Evolutionary conservation across 2,888 invertebrate genomes (phyloP).

Genomic region (Spodoptera exigua): DNA sequence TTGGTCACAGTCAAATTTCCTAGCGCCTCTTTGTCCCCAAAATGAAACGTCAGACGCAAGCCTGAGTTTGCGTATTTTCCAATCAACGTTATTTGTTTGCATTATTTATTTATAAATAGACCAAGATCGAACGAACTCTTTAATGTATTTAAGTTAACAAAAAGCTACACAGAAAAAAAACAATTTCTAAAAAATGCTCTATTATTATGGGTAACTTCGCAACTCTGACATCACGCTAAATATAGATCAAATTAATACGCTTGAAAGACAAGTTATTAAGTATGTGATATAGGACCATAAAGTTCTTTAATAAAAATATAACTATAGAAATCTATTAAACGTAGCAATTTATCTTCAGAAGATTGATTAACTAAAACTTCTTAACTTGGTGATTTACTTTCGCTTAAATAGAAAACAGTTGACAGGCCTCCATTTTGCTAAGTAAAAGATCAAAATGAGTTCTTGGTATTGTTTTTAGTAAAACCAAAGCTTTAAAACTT

Average conservation of each 20-base stretch:
- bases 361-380: conserved; percentile 28
- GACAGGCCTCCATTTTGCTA: conserved; percentile 23
- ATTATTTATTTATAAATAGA: conserved; percentile 20
- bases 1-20: conserved; percentile 51
- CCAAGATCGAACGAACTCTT: not conserved
- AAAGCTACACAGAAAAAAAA: no score
- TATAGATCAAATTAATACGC: conserved; percentile 16
- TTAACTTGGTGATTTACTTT: conserved; percentile 27
- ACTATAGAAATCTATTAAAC: conserved; percentile 25
- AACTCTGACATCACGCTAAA: conserved; percentile 15
- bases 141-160: not conserved
- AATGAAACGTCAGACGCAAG: conserved; percentile 69
- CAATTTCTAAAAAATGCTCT: not conserved
- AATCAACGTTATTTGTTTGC: conserved; percentile 42
- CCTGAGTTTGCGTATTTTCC: conserved; percentile 27
- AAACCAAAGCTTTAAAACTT: conserved; percentile 28
- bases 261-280: conserved; percentile 13
- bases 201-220: conserved; percentile 3
- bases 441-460: conserved; percentile 17
- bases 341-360: conserved; percentile 26
- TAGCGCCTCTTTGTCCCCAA: conserved; percentile 57
- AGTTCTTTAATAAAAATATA: conserved; percentile 20
- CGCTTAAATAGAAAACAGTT: conserved; percentile 29
- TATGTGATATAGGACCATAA: conserved; percentile 12
- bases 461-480: conserved; percentile 8